A percentile compares a stretch with the other conserved stretches of the same genome.
Conservation (phyloP, 2,113 vertebrate genomes). For the Phalacrocorax aristotelis region DNA sequence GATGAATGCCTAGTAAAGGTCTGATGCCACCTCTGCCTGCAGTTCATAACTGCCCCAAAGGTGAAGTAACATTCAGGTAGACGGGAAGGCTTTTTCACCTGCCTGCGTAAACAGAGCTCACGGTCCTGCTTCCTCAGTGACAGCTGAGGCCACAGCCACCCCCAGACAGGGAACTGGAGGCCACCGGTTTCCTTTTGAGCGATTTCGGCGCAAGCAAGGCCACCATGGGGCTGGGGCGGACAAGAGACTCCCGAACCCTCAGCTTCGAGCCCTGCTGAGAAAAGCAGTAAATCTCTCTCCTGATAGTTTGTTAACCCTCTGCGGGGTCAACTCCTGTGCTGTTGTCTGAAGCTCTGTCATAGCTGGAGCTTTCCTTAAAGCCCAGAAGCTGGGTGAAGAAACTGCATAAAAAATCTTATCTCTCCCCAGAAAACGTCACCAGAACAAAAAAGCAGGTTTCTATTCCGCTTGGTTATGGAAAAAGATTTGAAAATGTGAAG, state of each 20-base stretch:
- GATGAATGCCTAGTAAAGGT: accelerated
- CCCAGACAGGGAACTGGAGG: neutral
- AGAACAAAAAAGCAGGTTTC: neutral
- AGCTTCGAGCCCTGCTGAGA: neutral
- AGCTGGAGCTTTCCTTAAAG: neutral
- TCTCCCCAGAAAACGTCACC: neutral
- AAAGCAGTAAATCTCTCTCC: neutral
- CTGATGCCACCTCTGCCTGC: too few species aligned
- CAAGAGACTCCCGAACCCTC: neutral
- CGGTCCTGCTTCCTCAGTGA: neutral
- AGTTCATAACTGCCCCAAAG: neutral
- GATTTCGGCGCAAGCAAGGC: neutral
- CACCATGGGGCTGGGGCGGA: neutral
- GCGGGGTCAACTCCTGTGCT: neutral
- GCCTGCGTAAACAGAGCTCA: accelerated
- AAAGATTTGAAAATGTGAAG: constrained; percentile 9
- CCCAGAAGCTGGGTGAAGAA: neutral
- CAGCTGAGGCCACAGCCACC: neutral
- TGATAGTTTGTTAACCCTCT: neutral
- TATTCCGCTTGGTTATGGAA: neutral
- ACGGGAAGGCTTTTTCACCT: neutral
- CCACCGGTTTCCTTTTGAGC: neutral
- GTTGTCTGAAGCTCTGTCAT: neutral
- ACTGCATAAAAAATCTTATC: neutral
- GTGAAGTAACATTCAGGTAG: too few species aligned